Conservation (phyloP, 64 coral and sea anemone species). For the Actinia tenebrosa region DNA sequence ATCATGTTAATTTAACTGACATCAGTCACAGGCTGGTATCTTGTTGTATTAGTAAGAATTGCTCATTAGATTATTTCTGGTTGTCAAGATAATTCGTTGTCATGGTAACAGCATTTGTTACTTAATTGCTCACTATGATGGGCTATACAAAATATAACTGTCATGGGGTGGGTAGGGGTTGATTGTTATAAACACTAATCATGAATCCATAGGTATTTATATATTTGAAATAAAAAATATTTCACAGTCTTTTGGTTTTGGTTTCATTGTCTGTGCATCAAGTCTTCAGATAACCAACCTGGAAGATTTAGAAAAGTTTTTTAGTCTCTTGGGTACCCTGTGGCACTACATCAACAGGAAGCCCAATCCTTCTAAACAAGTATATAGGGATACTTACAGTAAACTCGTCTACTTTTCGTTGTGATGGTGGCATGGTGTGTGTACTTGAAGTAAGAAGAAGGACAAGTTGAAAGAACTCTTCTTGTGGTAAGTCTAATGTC, state of each 20-base stretch:
- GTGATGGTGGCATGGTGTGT: constrained; percentile 31
- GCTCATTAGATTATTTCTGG: neutral
- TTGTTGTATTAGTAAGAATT: neutral
- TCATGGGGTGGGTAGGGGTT: neutral
- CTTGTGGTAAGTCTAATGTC: constrained; percentile 7
- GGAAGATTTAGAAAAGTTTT: neutral
- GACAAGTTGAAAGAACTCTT: constrained; percentile 35
- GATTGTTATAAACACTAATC: neutral
- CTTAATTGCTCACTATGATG: neutral
- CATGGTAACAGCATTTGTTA: neutral
- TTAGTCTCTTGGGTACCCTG: neutral
- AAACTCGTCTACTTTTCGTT: constrained; percentile 35
- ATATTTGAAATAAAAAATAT: constrained; percentile 2
- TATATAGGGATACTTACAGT: constrained; percentile 19
- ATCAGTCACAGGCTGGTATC: neutral
- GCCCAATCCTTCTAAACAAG: neutral
- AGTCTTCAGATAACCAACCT: constrained; percentile 4
- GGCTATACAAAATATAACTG: neutral
- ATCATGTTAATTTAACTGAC: neutral
- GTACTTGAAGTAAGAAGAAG: constrained; percentile 33
- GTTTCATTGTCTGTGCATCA: neutral
- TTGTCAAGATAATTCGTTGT: neutral
- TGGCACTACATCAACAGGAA: neutral
- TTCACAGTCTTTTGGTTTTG: neutral
- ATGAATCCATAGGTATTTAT: neutral